A percentile compares a stretch with the other conserved stretches of the same genome.
phyloP scores from a whole-genome alignment of 2,797 vertebrate species.

The Austrolebias charrua region DNA sequence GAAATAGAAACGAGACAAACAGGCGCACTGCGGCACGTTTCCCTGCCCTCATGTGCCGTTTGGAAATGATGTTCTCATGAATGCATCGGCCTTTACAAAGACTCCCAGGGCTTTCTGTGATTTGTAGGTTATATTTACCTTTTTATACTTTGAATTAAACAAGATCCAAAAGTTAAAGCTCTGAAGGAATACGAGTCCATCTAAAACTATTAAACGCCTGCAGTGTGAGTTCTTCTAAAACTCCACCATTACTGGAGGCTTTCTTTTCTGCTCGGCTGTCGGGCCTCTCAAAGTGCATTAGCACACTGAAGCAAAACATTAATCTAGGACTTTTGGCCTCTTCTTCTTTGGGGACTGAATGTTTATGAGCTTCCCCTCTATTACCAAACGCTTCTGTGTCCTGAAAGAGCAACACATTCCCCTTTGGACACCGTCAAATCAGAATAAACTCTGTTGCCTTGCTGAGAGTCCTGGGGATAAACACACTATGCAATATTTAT shows the following conservation, averaged over 20 bases:
- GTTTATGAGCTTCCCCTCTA: slow-evolving; percentile 39
- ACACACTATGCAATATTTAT: slow-evolving; percentile 24
- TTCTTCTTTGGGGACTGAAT: slow-evolving; percentile 47
- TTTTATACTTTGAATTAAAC: slow-evolving; percentile 1
- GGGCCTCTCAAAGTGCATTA: slow-evolving; percentile 34
- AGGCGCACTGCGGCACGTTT: slow-evolving; percentile 28
- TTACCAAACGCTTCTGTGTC: slow-evolving; percentile 39
- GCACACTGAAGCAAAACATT: slow-evolving; percentile 46
- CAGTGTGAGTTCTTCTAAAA: slow-evolving; percentile 23
- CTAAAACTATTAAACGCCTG: slow-evolving; percentile 15
- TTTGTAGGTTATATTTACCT: slow-evolving; percentile 11
- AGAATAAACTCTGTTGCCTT: slow-evolving; percentile 11
- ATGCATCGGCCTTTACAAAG: slow-evolving; percentile 4
- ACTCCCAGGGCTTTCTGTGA: not conserved
- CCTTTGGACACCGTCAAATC: slow-evolving; percentile 16
- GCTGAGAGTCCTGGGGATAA: slow-evolving; percentile 17
- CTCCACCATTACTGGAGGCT: slow-evolving; percentile 28
- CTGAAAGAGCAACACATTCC: slow-evolving; percentile 35
- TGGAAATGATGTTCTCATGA: slow-evolving; percentile 9
- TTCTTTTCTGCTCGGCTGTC: slow-evolving; percentile 23
- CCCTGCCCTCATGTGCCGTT: not conserved
- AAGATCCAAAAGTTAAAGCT: slow-evolving; percentile 9
- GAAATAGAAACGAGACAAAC: slow-evolving; percentile 36
- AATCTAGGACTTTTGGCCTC: slow-evolving; percentile 51
- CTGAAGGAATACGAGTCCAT: slow-evolving; percentile 4